Evolutionary conservation across 2,113 vertebrate genomes (phyloP).

Genomic region (Barnardius zonarius): DNA sequence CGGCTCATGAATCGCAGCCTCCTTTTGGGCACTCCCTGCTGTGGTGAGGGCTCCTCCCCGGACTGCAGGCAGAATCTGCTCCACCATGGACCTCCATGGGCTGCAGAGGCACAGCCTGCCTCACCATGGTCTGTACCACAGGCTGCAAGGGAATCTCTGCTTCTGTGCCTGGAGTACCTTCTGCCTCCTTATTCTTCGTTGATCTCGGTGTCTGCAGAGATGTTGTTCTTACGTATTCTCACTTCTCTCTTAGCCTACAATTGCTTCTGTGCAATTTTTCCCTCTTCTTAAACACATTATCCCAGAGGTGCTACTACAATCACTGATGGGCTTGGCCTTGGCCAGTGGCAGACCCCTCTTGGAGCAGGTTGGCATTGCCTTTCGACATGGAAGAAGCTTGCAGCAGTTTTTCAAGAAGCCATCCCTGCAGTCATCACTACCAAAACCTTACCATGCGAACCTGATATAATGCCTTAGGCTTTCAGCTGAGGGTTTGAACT

Average conservation of each 20-base stretch:
- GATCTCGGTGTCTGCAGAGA: not conserved
- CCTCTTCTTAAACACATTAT: not conserved
- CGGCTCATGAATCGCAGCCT: not conserved
- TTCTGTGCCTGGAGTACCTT: not conserved
- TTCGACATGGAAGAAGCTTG: not conserved
- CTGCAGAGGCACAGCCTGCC: not conserved
- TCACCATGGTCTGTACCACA: too few relatives aligned
- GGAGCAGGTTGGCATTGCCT: not conserved
- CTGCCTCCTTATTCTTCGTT: too few relatives aligned
- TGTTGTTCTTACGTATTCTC: not conserved
- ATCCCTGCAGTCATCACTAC: not conserved
- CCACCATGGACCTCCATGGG: not conserved
- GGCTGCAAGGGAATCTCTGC: not conserved
- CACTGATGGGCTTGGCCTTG: not conserved
- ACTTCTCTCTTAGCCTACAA: not conserved
- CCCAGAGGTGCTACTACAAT: too few relatives aligned
- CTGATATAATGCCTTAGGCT: not conserved
- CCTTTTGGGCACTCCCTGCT: not conserved
- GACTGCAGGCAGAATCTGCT: not conserved
- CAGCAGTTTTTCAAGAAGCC: not conserved
- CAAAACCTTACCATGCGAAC: not conserved
- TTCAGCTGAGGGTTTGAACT: not conserved
- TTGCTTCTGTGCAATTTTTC: not conserved
- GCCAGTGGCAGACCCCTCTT: too few relatives aligned
- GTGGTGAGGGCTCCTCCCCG: not conserved